These are phyloP conservation scores for Sebastes oblongus DNA, from an alignment of 2,797 vertebrate species.

Conservation along the genomic window DNA sequence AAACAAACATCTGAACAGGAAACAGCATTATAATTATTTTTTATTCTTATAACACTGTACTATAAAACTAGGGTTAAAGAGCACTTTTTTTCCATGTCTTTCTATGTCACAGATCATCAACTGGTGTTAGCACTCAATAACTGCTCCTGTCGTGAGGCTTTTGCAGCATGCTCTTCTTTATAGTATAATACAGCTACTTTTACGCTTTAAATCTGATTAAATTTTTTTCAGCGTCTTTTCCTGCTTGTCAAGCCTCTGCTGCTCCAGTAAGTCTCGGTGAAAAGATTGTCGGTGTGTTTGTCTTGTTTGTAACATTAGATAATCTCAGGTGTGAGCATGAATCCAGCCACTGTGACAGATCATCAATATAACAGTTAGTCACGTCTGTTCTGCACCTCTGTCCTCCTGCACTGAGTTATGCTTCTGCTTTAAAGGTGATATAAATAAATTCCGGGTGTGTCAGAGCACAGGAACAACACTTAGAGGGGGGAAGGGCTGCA, in stretches of 20 bases:
- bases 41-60: too few relatives aligned
- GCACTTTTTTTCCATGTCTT: too few relatives aligned
- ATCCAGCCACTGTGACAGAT: neutral
- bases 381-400: neutral
- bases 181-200: too few relatives aligned
- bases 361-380: neutral
- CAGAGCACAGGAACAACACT: neutral
- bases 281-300: neutral
- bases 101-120: too few relatives aligned
- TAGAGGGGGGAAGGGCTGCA: neutral
- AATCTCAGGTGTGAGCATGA: neutral
- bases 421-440: neutral
- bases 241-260: too few relatives aligned
- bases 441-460: neutral
- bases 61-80: too few relatives aligned
- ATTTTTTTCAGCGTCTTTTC: too few relatives aligned
- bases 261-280: fast-evolving
- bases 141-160: too few relatives aligned
- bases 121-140: too few relatives aligned
- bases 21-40: too few relatives aligned
- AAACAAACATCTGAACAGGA: too few relatives aligned
- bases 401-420: neutral
- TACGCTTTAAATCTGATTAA: fast-evolving
- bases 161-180: too few relatives aligned
- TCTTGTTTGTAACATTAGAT: neutral